Evolutionary conservation across 2,113 vertebrate species (phyloP), one percentile per base, ranked within the genome.

Genomic region (Podocnemis expansa): DNA sequence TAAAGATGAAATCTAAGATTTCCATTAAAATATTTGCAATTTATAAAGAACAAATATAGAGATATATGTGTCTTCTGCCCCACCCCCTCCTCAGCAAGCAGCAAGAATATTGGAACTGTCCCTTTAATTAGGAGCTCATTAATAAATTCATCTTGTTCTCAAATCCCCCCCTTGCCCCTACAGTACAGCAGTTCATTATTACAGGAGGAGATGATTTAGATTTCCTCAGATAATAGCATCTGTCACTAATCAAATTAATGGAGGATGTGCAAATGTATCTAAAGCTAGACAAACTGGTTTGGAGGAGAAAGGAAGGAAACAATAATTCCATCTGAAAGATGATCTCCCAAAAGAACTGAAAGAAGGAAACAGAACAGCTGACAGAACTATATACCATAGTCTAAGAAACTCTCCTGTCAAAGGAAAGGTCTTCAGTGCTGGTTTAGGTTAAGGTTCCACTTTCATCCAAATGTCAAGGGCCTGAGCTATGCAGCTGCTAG

Each of bases 141-240:
- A 98, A 98, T 98, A 98, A 97, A 97, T 96, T 94, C 88, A 80
- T 96, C 98, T 98, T 96, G 97, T 97, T 97, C 97, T 97, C 95
- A 96, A 97, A 97, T 98, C 97, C 95, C 93, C 91, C n/a, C n/a
- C n/a, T n/a, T n/a, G n/a, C n/a, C n/a, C n/a, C n/a, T n/a, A n/a
- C n/a, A 89, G 81, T 88, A 90, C 96, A 96, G 97, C 96, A 97
- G 97, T 98, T 98, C 97, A 98, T 98, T 98, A 98, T 93, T 96
- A 96, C 97, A 96, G 98, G 97, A 98, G 98, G 96, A 98, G 84
- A 91, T 95, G 97, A 96, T 98, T 97, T 97, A 97, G 97, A 97
- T 98, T 98, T 97, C 97, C 97, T 98, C 97, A 96, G 97, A 97
- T 97, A 97, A 97, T 83, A 97, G 95, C 97, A 98, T 98, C 97